A percentile compares a stretch with the other conserved stretches of the same genome.
Conservation (phyloP, 2,797 vertebrate species). For the Schizopygopsis pylzovi region DNA sequence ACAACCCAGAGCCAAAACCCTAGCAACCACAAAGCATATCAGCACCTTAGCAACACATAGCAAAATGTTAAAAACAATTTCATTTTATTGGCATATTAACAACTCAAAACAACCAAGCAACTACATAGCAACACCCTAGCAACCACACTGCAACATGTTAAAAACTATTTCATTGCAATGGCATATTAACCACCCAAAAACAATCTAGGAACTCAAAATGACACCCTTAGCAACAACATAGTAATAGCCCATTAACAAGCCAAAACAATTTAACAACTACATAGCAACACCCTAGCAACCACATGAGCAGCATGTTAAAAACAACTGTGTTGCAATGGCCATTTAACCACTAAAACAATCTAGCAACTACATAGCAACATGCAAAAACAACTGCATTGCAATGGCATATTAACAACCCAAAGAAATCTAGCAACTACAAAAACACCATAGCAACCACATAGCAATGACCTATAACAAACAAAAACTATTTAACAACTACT, state of each 20-base stretch:
- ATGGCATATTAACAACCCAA: too few relatives aligned
- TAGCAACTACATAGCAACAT: too few relatives aligned
- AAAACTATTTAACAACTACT: background rate
- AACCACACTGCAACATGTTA: background rate
- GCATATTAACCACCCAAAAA: background rate
- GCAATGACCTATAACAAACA: background rate
- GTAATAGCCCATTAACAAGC: background rate
- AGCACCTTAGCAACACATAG: background rate
- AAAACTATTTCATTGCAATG: background rate
- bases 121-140: too few relatives aligned
- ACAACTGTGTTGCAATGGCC: too few relatives aligned
- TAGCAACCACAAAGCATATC: background rate
- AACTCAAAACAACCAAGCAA: background rate
- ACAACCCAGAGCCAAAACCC: background rate
- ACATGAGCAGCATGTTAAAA: background rate
- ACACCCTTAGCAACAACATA: background rate
- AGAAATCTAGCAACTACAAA: too few relatives aligned
- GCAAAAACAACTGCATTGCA: too few relatives aligned
- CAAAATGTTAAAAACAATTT: background rate
- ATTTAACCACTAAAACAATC: too few relatives aligned
- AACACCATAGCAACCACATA: background rate
- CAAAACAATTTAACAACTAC: background rate
- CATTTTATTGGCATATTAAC: background rate
- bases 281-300: background rate
- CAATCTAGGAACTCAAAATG: background rate